phyloP scores from a whole-genome alignment of 2,797 vertebrate genomes.

The Betta splendens region DNA sequence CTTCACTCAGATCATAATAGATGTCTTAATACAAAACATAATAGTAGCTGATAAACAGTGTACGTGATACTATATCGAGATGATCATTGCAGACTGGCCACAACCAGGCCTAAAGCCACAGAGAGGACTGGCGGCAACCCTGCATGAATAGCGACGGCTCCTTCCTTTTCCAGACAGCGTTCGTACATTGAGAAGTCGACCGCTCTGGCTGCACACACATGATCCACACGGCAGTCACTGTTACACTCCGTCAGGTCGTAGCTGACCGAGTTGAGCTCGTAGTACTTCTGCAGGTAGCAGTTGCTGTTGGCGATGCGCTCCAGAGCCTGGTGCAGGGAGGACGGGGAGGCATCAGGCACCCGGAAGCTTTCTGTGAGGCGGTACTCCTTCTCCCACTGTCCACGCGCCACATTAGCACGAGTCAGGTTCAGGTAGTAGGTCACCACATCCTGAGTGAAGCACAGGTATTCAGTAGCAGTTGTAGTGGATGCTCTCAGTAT shows the following conservation, averaged over 20 bases:
- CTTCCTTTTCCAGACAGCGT: slow-evolving; percentile 77
- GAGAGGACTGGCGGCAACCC: slow-evolving; percentile 57
- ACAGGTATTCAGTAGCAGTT: background rate
- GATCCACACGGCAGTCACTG: slow-evolving; percentile 81
- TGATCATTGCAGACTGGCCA: slow-evolving; percentile 29
- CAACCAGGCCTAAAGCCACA: slow-evolving; percentile 48
- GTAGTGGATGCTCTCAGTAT: background rate
- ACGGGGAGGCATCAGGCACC: slow-evolving; percentile 80
- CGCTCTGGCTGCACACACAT: slow-evolving; percentile 89
- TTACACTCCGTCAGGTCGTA: slow-evolving; percentile 85
- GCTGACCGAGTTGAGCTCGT: slow-evolving; percentile 89
- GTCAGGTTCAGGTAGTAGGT: slow-evolving; percentile 94
- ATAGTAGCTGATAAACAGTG: background rate
- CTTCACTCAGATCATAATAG: slow-evolving; percentile 1
- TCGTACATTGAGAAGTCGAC: slow-evolving; percentile 83
- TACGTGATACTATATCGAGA: background rate
- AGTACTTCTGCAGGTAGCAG: slow-evolving; percentile 86
- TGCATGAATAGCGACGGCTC: slow-evolving; percentile 23
- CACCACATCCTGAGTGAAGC: slow-evolving; percentile 84
- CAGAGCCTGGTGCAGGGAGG: slow-evolving; percentile 85
- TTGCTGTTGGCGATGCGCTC: slow-evolving; percentile 70
- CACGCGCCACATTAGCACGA: slow-evolving; percentile 78
- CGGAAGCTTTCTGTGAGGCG: slow-evolving; percentile 86
- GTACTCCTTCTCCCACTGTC: slow-evolving; percentile 91
- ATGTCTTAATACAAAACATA: slow-evolving; percentile 11